Conservation (phyloP, 2,797 vertebrate species). For the Loris lydekkerianus region DNA sequence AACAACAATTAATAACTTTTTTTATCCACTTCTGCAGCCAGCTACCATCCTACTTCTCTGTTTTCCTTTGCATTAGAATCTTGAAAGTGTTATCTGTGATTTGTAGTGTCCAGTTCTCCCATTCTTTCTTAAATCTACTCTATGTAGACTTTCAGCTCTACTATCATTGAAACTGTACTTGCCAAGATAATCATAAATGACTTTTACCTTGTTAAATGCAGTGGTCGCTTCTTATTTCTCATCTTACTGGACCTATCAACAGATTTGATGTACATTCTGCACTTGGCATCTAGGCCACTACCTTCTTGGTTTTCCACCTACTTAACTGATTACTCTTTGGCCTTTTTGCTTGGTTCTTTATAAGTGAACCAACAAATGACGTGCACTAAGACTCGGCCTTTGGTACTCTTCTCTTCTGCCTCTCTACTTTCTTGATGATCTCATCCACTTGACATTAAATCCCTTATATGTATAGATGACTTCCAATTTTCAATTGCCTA, state of each 20-base stretch:
- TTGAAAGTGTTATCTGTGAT: neutral
- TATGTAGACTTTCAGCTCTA: neutral
- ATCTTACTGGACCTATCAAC: neutral
- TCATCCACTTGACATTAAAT: neutral
- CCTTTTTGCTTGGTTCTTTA: neutral
- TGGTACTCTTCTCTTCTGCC: neutral
- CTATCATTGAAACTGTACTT: neutral
- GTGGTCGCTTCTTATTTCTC: neutral
- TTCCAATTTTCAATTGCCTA: neutral
- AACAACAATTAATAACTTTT: neutral
- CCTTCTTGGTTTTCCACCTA: neutral
- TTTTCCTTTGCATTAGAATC: neutral
- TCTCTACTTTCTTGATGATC: neutral
- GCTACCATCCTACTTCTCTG: neutral
- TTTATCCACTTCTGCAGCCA: neutral
- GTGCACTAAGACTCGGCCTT: neutral
- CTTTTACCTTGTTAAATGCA: neutral
- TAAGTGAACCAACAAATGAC: neutral
- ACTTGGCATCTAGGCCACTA: neutral
- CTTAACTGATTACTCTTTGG: no score
- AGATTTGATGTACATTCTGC: neutral
- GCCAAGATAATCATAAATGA: neutral
- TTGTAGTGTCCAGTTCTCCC: neutral
- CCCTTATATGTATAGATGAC: neutral
- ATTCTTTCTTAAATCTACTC: neutral